A percentile compares a stretch with the other conserved stretches of the same genome.
Evolutionary conservation across 2,797 vertebrate species (phyloP).

Genomic region (Melanotaenia maccullochi): DNA sequence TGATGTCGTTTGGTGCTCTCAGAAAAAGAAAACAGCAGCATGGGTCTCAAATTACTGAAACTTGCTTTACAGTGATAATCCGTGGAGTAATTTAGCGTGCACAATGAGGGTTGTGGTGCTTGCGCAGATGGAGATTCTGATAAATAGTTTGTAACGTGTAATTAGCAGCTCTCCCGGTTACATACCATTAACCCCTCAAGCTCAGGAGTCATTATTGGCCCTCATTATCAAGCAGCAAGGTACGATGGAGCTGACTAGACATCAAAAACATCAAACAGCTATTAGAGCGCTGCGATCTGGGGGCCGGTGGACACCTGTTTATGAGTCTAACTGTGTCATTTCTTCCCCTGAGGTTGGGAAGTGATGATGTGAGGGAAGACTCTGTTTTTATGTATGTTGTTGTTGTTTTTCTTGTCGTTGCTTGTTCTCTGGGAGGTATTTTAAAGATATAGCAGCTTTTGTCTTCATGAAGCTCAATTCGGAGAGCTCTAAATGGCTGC

Average conservation of each 20-base stretch:
- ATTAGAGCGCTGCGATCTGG: conserved; percentile 67
- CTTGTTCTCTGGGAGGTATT: conserved; percentile 54
- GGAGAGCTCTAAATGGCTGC: conserved; percentile 54
- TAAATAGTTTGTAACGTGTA: conserved; percentile 99
- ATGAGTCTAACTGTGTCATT: conserved; percentile 79
- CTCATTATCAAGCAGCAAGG: conserved; percentile 98
- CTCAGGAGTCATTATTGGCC: conserved; percentile 96
- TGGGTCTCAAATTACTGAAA: conserved; percentile 96
- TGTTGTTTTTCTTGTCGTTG: conserved; percentile 51
- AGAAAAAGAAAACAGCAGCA: conserved; percentile 90
- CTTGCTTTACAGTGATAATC: conserved; percentile 99
- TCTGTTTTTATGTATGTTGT: conserved; percentile 64
- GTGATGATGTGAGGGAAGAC: conserved; percentile 68
- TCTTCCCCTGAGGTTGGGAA: conserved; percentile 73
- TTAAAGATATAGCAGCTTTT: conserved; percentile 44
- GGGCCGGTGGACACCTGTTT: conserved; percentile 85
- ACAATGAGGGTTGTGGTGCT: conserved; percentile 91
- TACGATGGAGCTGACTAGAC: conserved; percentile 98
- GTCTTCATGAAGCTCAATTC: conserved; percentile 27
- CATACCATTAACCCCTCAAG: conserved; percentile 99
- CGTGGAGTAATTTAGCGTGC: conserved; percentile 99
- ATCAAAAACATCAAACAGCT: conserved; percentile 88
- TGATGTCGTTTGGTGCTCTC: conserved; percentile 68
- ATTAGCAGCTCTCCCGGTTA: conserved; percentile 98
- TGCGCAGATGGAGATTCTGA: conserved; percentile 98